Evolutionary conservation across 2,888 invertebrate species (phyloP), one percentile per base, ranked within the genome.

Genomic region (Stenoptilia bipunctidactyla): DNA sequence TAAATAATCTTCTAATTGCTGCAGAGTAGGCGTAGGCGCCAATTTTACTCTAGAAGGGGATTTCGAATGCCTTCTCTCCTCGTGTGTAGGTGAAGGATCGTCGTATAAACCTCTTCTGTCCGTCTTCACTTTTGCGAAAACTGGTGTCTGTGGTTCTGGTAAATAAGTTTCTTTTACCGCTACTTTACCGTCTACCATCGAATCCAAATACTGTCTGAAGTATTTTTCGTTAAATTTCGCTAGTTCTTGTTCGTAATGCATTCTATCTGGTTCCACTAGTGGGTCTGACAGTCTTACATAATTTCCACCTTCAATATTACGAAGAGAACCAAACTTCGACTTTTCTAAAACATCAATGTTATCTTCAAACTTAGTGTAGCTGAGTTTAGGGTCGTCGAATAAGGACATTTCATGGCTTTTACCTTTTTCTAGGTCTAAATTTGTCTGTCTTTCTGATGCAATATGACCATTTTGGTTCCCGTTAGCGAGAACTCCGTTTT

Each of bases 1-100:
- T 42, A 85, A 62, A 42, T 85, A 85, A 43, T 85, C 85, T 40
- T 84, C 84, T 40, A 85, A 56, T 49, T 85, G 85, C 47, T 85
- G 83, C 46, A 85, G 53, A 4, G 85, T 85, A 6, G 85, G 85
- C 4, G 79, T 57, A 13, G 74, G 60, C 1, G 77, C 70, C 0
- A 70, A 71, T 42, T 79, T 76, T 9, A 65, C 75, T 46, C 67
- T 63, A 1, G 71, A 61, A 0, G 80, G 82, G 5, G 82, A 76
- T 46, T 65, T 73, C 12, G 70, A 63, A 13, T 60, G 61, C 40
- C 61, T 49, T 34, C 37, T 20, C 40, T 65, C 65, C 41, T 79
- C 79, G 44, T 70, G 73, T 6, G 55, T 61, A 12, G 79, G 75
- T 1, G 80, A 71, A 15, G 65, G 58, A 15, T 83, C 79, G 33